Base-by-base conservation (phyloP, 2,888 invertebrate genomes). In the Germaria angustata region DNA sequence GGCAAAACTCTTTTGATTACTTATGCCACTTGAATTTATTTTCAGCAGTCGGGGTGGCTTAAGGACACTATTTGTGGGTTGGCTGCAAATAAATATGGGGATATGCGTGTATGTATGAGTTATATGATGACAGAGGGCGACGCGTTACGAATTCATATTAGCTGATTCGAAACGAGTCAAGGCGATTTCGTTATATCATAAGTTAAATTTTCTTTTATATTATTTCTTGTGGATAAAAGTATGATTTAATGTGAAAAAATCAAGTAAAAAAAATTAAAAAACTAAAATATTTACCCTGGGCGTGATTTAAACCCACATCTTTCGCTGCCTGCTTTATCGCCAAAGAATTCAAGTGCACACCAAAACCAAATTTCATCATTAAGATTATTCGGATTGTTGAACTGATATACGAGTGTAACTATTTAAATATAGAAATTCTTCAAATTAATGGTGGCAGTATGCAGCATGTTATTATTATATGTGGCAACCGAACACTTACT, bases 201-300 rank as follows among this genome's bases (percentile, higher is more conserved):
- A 77, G 24, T 69, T 44, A 34, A 32, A 41, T 41, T 49, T 49
- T 76, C 4, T 77, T 34, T 53, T 36, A 72, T 39, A 51, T 61
- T 51, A 36, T 24, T 4, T 24, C n/a, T 69, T 5, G 11, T 61
- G 17, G 7, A n/a, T 13, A 44, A 34, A 24, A n/a, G 3, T 6
- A 51, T 2, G 17, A 63, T 44, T 34, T 24, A 13, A 73, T 65
- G 44, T 24, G n/a, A 22, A 24, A 24, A 71, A 55, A 34, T 69
- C 4, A 59, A 59, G 15, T 28, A 5, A 7, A 15, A n/a, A 28
- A 11, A 15, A 4, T 9, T 44, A n/a, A n/a, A n/a, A n/a, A n/a
- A n/a, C n/a, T n/a, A n/a, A n/a, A n/a, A n/a, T n/a, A n/a, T n/a
- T n/a, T n/a, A n/a, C n/a, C n/a, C n/a, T n/a, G n/a, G n/a, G n/a